A percentile compares a stretch with the other conserved stretches of the same genome.
These are phyloP conservation scores for Hyles lineata DNA, from an alignment of 2,888 invertebrate genomes.

Conservation along the genomic window DNA sequence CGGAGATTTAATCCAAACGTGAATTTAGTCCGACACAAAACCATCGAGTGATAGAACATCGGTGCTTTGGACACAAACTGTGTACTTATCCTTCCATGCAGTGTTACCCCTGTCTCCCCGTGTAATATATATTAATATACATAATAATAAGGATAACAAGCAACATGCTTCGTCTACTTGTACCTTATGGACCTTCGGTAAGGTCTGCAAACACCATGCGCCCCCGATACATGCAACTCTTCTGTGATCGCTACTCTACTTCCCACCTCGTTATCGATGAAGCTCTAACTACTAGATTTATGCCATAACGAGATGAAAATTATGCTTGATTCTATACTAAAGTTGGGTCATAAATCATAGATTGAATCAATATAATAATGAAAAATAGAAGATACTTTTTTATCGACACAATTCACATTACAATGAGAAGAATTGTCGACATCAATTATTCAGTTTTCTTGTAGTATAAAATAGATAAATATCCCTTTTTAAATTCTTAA, in stretches of 20 bases:
- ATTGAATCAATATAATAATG: not conserved
- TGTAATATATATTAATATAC: constrained; percentile 28
- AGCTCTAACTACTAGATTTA: not conserved
- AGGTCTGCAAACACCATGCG: constrained; percentile 2
- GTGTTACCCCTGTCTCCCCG: not conserved
- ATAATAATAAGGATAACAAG: constrained; percentile 26
- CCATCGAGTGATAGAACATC: constrained; percentile 10
- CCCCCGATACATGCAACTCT: constrained; percentile 9
- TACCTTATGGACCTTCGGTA: not conserved
- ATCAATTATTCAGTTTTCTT: not conserved
- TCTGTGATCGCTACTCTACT: not conserved
- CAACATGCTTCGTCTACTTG: constrained; percentile 17
- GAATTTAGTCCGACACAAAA: constrained; percentile 13
- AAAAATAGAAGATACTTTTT: not conserved
- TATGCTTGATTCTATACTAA: not conserved
- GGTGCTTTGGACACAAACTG: constrained; percentile 12
- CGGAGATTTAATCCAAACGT: constrained; percentile 5
- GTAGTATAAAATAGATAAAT: not conserved
- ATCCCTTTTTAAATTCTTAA: not conserved
- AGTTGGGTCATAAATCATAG: constrained; percentile 10
- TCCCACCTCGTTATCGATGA: constrained; percentile 1
- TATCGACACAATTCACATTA: not conserved
- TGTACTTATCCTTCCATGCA: constrained; percentile 26
- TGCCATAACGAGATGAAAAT: not conserved
- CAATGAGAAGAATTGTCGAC: too few species aligned